Percentiles rank a stretch among this genome's conserved stretches.
Evolutionary conservation across 2,797 vertebrate genomes (phyloP).

Genomic region (Sebastes vulpes): DNA sequence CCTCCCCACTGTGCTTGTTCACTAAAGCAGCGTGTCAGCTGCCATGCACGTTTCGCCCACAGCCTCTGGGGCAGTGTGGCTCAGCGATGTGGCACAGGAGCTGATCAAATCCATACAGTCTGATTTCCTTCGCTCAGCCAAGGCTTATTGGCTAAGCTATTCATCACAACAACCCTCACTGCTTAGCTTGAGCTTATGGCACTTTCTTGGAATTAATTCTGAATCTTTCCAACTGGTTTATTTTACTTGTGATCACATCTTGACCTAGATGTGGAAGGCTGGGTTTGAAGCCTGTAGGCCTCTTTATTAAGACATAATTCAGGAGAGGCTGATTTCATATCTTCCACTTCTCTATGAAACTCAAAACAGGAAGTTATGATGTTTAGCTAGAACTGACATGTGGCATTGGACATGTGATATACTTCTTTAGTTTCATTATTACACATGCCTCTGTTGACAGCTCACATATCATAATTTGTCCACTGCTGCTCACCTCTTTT

Average conservation of each 20-base stretch:
- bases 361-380: constrained; percentile 67
- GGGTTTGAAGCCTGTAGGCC: background rate
- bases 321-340: constrained; percentile 28
- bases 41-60: background rate
- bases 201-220: constrained; percentile 61
- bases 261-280: constrained; percentile 44
- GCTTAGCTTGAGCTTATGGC: constrained; percentile 49
- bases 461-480: background rate
- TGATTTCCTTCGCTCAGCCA: constrained; percentile 26
- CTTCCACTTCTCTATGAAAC: constrained; percentile 68
- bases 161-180: constrained; percentile 25
- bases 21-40: background rate
- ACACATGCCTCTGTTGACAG: background rate
- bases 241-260: constrained; percentile 26
- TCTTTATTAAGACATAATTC: constrained; percentile 2
- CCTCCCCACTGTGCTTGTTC: background rate
- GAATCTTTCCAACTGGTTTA: constrained; percentile 42
- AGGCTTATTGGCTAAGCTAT: constrained; percentile 46
- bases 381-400: background rate
- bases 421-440: constrained; percentile 2
- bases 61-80: background rate
- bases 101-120: constrained; percentile 17
- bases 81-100: background rate
- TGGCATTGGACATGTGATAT: constrained; percentile 8
- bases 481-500: background rate